These are phyloP conservation scores for Leptodactylus fuscus DNA, from an alignment of 2,113 vertebrate species.

Conservation along the genomic window DNA sequence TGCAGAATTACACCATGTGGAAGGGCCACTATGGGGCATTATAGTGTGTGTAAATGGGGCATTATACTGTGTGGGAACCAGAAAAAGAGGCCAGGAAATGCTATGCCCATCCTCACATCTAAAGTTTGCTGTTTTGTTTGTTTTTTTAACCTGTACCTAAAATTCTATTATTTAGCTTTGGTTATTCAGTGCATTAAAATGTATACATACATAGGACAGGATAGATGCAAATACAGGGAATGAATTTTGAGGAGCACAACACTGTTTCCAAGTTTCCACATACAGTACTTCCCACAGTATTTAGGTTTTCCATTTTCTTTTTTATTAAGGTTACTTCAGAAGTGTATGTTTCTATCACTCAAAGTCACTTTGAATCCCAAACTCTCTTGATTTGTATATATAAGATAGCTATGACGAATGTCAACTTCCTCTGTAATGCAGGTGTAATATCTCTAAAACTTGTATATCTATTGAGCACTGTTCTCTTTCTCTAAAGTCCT, in stretches of 20 bases:
- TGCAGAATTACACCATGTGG: no score
- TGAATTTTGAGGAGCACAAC: not conserved
- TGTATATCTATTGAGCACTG: not conserved
- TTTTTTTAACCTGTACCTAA: no score
- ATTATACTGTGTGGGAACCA: no score
- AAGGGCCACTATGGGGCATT: no score
- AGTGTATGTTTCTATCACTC: conserved; percentile 13
- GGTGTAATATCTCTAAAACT: conserved; percentile 22
- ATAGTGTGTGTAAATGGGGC: no score
- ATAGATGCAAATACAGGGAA: not conserved
- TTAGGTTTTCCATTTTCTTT: not conserved
- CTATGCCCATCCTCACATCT: no score
- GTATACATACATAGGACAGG: not conserved
- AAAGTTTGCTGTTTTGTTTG: no score
- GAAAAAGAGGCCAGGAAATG: no score
- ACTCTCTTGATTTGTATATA: conserved; percentile 30
- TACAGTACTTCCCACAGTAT: not conserved
- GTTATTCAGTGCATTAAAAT: not conserved
- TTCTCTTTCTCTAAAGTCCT: not conserved
- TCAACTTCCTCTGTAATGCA: conserved; percentile 12
- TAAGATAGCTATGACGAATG: not conserved
- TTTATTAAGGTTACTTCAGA: not conserved
- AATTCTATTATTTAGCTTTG: no score
- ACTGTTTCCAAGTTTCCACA: conserved; percentile 31
- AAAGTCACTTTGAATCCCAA: conserved; percentile 40